These are phyloP conservation scores for Semicossyphus pulcher DNA, from an alignment of 2,113 vertebrate genomes.

Conservation along the genomic window DNA sequence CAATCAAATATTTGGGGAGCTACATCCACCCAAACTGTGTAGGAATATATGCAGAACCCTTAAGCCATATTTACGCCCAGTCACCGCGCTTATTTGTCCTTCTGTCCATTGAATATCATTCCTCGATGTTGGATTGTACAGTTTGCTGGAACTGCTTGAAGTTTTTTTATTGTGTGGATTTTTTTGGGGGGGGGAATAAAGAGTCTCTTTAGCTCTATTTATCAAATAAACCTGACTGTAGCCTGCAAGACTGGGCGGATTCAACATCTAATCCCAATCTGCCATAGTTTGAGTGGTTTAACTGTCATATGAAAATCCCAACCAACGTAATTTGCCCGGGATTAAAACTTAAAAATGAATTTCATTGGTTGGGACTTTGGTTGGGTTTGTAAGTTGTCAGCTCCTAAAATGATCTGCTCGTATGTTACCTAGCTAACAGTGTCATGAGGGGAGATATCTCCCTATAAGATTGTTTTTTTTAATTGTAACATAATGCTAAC, in stretches of 20 bases:
- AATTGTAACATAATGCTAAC: too few relatives aligned
- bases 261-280: background rate
- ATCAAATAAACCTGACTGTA: background rate
- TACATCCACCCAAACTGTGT: background rate
- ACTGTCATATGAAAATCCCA: background rate
- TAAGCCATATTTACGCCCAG: conserved; percentile 45
- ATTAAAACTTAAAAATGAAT: background rate
- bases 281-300: background rate
- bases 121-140: conserved; percentile 44
- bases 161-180: conserved; percentile 15
- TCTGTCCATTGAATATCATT: background rate
- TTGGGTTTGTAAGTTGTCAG: too few relatives aligned
- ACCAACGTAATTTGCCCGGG: background rate
- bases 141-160: conserved; percentile 42
- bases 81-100: background rate
- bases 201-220: background rate
- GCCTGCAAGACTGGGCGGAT: background rate
- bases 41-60: conserved; percentile 48
- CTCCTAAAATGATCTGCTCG: too few relatives aligned
- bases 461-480: too few relatives aligned
- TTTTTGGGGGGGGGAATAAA: background rate
- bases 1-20: background rate
- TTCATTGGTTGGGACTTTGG: too few relatives aligned
- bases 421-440: too few relatives aligned
- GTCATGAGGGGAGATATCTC: too few relatives aligned